Percentiles rank a stretch among this genome's conserved stretches.
Conservation (phyloP, 1,140 invertebrate genomes). For the Ditylenchus dipsaci region DNA sequence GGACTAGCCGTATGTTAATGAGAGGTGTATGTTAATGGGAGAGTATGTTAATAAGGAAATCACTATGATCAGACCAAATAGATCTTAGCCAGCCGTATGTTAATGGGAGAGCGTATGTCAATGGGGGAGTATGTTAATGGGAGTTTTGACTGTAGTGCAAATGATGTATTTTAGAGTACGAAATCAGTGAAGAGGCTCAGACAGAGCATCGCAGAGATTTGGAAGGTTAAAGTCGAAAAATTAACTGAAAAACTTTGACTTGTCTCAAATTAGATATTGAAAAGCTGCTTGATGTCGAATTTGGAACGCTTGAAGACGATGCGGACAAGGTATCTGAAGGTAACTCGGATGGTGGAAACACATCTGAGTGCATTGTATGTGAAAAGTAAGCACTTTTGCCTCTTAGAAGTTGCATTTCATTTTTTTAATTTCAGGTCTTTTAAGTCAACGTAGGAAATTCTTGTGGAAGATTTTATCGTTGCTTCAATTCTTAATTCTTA, state of each 20-base stretch:
- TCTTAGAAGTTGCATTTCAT: neutral
- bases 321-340: neutral
- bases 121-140: no score
- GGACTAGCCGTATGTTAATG: no score
- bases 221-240: no score
- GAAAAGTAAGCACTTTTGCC: slow-evolving; percentile 30
- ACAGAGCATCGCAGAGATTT: slow-evolving; percentile 28
- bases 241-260: no score
- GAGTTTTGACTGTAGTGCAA: no score
- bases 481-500: neutral
- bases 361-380: slow-evolving; percentile 39
- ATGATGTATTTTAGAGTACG: slow-evolving; percentile 8
- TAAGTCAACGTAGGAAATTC: slow-evolving; percentile 13
- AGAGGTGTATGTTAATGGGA: no score
- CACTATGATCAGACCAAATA: no score
- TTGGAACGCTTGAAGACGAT: slow-evolving; percentile 32
- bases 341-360: slow-evolving; percentile 14
- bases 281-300: slow-evolving; percentile 35
- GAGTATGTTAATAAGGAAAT: no score
- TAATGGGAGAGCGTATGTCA: no score
- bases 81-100: no score
- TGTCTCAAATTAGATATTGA: no score
- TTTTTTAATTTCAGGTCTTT: neutral
- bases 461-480: neutral
- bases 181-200: slow-evolving; percentile 10